Conservation (phyloP, 2,113 vertebrate species). For the Gyps fulvus region DNA sequence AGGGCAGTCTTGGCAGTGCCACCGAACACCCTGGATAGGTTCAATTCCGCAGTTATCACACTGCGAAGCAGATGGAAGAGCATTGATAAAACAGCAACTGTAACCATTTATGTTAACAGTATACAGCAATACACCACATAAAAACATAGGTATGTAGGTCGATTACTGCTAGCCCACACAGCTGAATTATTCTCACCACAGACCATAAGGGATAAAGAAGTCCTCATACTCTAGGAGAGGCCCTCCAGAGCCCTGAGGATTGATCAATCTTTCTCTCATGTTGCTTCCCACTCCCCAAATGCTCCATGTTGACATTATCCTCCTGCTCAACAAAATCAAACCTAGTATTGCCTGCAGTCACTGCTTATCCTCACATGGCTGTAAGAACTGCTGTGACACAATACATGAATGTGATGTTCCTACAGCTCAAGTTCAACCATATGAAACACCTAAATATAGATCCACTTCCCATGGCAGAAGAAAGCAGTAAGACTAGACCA, state of each 20-base stretch:
- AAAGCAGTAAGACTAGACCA: neutral
- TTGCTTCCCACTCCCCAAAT: neutral
- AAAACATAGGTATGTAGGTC: neutral
- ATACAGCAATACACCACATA: fast-evolving
- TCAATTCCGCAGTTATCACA: slow-evolving; percentile 93
- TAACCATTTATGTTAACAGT: fast-evolving
- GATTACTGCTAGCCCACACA: neutral
- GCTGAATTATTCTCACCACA: neutral
- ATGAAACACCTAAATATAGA: neutral
- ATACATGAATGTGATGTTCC: fast-evolving
- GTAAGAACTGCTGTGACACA: neutral
- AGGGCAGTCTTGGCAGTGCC: slow-evolving; percentile 97
- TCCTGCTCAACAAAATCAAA: neutral
- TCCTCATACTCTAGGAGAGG: neutral
- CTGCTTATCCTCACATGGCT: neutral
- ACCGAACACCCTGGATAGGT: slow-evolving; percentile 93
- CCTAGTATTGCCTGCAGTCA: neutral
- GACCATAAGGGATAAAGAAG: too few species aligned
- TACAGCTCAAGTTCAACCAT: neutral
- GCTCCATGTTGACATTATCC: neutral
- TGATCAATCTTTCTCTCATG: neutral
- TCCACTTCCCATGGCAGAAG: neutral
- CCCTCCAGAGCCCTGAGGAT: neutral
- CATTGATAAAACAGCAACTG: neutral
- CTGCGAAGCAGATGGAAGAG: slow-evolving; percentile 68